A percentile compares a stretch with the other conserved stretches of the same genome.
phyloP scores from a whole-genome alignment of 2,113 vertebrate genomes.

The Vimba vimba region DNA sequence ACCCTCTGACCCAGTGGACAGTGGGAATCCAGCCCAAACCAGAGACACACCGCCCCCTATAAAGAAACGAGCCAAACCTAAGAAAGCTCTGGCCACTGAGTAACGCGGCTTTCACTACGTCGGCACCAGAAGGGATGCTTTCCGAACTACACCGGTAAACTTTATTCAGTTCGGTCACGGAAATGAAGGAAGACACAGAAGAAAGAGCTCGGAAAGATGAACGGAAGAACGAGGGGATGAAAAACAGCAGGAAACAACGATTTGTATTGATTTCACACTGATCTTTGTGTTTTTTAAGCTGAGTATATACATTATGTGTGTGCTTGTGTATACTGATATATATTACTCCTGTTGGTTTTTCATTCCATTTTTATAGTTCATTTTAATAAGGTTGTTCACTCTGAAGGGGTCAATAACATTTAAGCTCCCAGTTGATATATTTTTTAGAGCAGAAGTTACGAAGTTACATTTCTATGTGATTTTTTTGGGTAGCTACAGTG shows the following conservation, averaged over 20 bases:
- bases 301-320: constrained; percentile 61
- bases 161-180: background rate
- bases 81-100: constrained; percentile 67
- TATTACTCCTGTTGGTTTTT: constrained; percentile 56
- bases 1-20: constrained; percentile 61
- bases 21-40: constrained; percentile 61
- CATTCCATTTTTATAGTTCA: constrained; percentile 71
- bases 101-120: constrained; percentile 65
- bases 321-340: constrained; percentile 60
- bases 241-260: constrained; percentile 60
- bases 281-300: constrained; percentile 60
- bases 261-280: constrained; percentile 58
- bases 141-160: constrained; percentile 48
- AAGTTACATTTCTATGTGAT: constrained; percentile 55
- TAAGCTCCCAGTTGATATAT: constrained; percentile 61
- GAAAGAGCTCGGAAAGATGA: constrained; percentile 50
- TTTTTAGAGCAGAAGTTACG: constrained; percentile 59
- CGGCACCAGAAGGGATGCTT: constrained; percentile 61
- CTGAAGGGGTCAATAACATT: constrained; percentile 62
- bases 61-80: constrained; percentile 71
- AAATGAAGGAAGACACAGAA: constrained; percentile 51
- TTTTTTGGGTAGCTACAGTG: constrained; percentile 52
- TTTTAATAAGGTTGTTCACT: constrained; percentile 67
- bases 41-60: constrained; percentile 63
- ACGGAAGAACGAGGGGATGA: constrained; percentile 60